Evolutionary conservation across 2,113 vertebrate genomes (phyloP).

Genomic region (Uropsilus gracilis): DNA sequence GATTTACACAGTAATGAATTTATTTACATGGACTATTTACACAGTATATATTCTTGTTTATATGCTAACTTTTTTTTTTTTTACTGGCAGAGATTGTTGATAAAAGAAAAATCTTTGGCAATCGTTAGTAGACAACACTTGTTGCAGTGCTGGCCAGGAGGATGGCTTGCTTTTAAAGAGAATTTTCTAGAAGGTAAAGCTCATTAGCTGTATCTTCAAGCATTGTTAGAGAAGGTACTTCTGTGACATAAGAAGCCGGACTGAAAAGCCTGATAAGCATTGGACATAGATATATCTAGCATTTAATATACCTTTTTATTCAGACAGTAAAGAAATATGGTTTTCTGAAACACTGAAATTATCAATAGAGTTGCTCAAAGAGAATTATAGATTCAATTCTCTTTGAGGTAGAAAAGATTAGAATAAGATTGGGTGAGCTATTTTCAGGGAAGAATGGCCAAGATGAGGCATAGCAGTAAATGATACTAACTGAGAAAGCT

Average conservation of each 20-base stretch:
- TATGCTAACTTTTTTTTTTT: background rate
- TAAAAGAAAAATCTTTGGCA: conserved; percentile 10
- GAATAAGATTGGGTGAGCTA: background rate
- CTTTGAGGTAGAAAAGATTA: background rate
- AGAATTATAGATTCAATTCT: background rate
- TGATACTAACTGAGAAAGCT: background rate
- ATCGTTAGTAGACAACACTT: background rate
- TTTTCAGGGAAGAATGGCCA: background rate
- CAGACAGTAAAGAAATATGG: background rate
- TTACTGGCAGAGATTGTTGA: background rate
- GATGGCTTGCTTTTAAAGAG: background rate
- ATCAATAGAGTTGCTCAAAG: background rate
- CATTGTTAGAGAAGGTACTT: background rate
- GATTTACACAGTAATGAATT: background rate
- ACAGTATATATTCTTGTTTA: background rate
- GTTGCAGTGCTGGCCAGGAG: background rate
- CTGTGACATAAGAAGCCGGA: background rate
- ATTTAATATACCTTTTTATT: background rate
- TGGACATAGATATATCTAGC: background rate
- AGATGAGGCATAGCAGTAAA: background rate
- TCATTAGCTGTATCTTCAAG: background rate
- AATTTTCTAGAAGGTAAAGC: conserved; percentile 54
- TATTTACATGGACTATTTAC: background rate
- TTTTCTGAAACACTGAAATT: background rate
- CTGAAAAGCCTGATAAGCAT: background rate